These are phyloP conservation scores for Margaritifera margaritifera DNA, from an alignment of 2,888 invertebrate species.

Conservation along the genomic window DNA sequence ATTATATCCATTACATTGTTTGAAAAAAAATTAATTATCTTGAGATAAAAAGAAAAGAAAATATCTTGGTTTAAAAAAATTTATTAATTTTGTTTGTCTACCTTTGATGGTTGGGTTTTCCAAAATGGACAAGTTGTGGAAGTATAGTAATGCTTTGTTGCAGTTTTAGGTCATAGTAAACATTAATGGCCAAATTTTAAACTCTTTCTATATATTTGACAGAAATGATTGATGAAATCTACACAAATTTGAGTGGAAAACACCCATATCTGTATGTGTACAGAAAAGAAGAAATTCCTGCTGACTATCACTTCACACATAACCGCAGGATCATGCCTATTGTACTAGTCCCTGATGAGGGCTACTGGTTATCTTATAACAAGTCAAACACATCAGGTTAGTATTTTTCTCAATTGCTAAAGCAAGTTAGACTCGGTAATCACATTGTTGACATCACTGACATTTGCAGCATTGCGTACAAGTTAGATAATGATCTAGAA, in stretches of 20 bases:
- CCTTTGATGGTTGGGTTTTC: too few species aligned
- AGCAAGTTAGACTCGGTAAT: too few species aligned
- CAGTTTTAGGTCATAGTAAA: neutral
- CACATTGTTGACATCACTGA: too few species aligned
- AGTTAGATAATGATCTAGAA: too few species aligned
- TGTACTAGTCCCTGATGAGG: slow-evolving; percentile 61
- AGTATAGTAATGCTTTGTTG: neutral
- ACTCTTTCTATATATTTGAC: slow-evolving; percentile 8
- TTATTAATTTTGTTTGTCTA: too few species aligned
- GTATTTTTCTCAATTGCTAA: too few species aligned
- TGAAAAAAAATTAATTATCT: too few species aligned
- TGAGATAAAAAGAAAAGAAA: too few species aligned
- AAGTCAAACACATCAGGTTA: slow-evolving; percentile 5
- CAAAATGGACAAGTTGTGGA: too few species aligned
- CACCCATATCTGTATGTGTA: slow-evolving; percentile 60
- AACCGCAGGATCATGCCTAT: slow-evolving; percentile 67
- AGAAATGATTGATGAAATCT: slow-evolving; percentile 52
- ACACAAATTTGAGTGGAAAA: slow-evolving; percentile 46
- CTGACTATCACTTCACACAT: slow-evolving; percentile 63
- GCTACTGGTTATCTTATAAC: slow-evolving; percentile 47
- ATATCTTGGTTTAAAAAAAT: too few species aligned
- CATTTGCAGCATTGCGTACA: too few species aligned
- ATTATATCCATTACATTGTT: too few species aligned
- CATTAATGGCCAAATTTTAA: neutral
- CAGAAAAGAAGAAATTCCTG: slow-evolving; percentile 66